Percentiles rank a stretch among this genome's conserved stretches.
Evolutionary conservation across 1,140 invertebrate genomes (phyloP).

Genomic region (Phymorhynchus buccinoides): DNA sequence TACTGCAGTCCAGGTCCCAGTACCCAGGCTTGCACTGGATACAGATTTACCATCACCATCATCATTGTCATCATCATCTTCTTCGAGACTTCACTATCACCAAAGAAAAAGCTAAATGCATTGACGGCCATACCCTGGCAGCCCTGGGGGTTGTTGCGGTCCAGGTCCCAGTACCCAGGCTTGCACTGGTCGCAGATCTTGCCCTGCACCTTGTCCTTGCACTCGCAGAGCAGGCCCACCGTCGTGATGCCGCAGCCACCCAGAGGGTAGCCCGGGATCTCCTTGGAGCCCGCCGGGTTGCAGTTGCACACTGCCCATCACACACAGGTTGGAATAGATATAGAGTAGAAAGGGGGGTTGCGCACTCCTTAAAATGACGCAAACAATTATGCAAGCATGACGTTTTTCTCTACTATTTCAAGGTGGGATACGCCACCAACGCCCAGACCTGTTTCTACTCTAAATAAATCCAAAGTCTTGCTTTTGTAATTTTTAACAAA

Average conservation of each 20-base stretch:
- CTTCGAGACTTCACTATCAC: no score
- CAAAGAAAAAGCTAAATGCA: no score
- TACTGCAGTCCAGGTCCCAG: slow-evolving; percentile 93
- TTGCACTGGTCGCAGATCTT: slow-evolving; percentile 94
- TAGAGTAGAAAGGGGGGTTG: no score
- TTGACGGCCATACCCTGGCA: slow-evolving; percentile 91
- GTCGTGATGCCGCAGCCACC: slow-evolving; percentile 74
- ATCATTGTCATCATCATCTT: no score
- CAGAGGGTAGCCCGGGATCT: slow-evolving; percentile 83
- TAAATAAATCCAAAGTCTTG: no score
- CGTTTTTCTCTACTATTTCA: no score
- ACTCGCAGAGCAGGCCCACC: slow-evolving; percentile 90
- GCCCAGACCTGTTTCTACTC: no score
- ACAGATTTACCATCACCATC: no score
- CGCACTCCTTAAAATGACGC: no score
- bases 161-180: slow-evolving; percentile 95
- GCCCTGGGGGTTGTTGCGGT: slow-evolving; percentile 87
- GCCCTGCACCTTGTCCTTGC: slow-evolving; percentile 94
- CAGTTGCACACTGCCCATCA: slow-evolving; percentile 89
- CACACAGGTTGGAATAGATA: not conserved
- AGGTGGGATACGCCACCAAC: no score
- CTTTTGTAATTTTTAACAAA: no score
- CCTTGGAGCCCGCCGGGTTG: slow-evolving; percentile 93
- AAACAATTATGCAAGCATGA: no score
- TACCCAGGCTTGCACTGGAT: slow-evolving; percentile 91